Base-by-base conservation (phyloP, 2,888 invertebrate genomes). In the Scaeva pyrastri region DNA sequence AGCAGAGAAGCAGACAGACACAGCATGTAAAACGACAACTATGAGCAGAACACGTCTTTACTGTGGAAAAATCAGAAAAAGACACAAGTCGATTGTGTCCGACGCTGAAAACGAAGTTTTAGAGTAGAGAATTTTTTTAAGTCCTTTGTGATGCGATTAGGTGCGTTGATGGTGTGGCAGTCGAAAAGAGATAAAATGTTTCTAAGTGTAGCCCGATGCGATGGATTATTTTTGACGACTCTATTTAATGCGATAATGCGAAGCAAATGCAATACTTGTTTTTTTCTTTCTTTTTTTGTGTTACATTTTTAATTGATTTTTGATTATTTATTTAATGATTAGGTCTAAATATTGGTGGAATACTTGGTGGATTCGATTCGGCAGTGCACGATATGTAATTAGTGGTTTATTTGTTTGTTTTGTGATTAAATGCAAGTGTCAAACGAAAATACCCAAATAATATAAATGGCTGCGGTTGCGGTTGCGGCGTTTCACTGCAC, bases 51-150 rank as follows among this genome's bases (percentile, higher is more conserved):
- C 88, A 88, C 88, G 88, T 88, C 88, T 88, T 82, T 77, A 89
- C 89, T 88, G 84, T 66, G 87, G 88, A 88, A 89, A 88, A 87
- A 88, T 87, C 89, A 88, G 88, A 88, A 89, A 89, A 89, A 89
- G 88, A 88, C 88, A 88, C 84, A 87, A 89, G 89, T 89, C 89
- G 88, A 87, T 89, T 88, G 78, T 80, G 83, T 88, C 76, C 89
- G 88, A 86, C 83, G 88, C 79, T 83, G 78, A 56, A 52, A 66
- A 68, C 76, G 66, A 80, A 72, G 71, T 76, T 77, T 79, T 80
- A 39, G 88, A 79, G 78, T 88, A 86, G 86, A 88, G 83, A 88
- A 85, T 81, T 70, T 78, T 56, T 85, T 62, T 84, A 89, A 89
- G 89, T 89, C 87, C 89, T 76, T 83, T 88, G 68, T 78, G 78